Evolutionary conservation across 2,797 vertebrate genomes (phyloP), one percentile per base, ranked within the genome.

Genomic region (Hyperoplus immaculatus): DNA sequence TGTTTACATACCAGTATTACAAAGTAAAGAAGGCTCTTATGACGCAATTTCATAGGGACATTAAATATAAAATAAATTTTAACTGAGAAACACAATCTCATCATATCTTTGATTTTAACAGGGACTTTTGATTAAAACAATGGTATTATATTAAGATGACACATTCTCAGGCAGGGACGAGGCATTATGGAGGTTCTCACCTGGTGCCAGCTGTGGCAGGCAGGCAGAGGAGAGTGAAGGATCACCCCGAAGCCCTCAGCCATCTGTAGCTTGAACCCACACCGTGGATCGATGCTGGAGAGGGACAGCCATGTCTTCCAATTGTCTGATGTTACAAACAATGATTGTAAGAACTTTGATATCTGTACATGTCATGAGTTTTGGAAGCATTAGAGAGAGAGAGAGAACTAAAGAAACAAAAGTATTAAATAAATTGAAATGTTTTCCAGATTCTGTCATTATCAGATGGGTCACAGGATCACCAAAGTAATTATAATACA

Each of bases 141-240:
- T 43, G 18, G 36, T 46, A 18, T 72, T 51, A 55, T 11, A 65
- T 11, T 38, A 67, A 43, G 41, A 41, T 18, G 49, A 80, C 50
- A 53, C n/a, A 63, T 58, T 68, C 18, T 18, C 36, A 47, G 56
- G 38, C 55, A 36, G 12, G 36, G 50, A 56, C 1, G 0, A 76
- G 38, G 36, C 13, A 55, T 47, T 41, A 39, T 14, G 11, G 43
- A 75, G 15, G 39, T 16, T 45, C 89, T 94, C 60, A 95, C 95
- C 87, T 14, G 50, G 61, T 42, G 18, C 38, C 81, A 60, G 38
- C 90, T 92, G 90, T 95, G 92, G 69, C 95, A 96, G 57, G 92
- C 84, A 62, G 93, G 95, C 61, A 95, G 83, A 50, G 94, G 94
- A 73, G 94, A 89, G 38, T 82, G 81, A 65, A 96, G 62, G 46